Evolutionary conservation across 2,888 invertebrate genomes (phyloP).

Genomic region (Drosophila antonietae): DNA sequence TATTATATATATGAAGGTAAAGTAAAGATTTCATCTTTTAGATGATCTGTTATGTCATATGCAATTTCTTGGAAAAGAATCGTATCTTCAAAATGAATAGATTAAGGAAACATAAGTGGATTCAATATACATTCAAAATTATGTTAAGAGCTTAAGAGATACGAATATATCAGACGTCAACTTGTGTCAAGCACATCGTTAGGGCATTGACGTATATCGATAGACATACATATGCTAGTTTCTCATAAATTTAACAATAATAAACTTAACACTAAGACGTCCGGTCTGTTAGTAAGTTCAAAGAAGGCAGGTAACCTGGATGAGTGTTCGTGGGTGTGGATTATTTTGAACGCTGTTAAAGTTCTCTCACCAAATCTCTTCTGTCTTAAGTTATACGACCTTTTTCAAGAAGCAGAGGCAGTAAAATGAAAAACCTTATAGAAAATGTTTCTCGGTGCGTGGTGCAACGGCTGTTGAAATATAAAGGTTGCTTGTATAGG

Average conservation of each 20-base stretch:
- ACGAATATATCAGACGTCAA: not conserved
- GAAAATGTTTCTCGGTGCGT: slow-evolving; percentile 22
- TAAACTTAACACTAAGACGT: not conserved
- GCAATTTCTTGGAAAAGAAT: not conserved
- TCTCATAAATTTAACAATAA: not conserved
- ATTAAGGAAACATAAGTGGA: not conserved
- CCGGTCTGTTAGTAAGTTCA: not conserved
- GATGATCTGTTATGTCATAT: not conserved
- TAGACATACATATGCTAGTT: not conserved
- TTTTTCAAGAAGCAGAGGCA: slow-evolving; percentile 31
- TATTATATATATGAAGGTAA: not conserved
- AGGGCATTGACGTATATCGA: slow-evolving; percentile 1
- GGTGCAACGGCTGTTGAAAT: slow-evolving; percentile 34
- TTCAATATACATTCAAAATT: not conserved
- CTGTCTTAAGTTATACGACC: slow-evolving; percentile 22
- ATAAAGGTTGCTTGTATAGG: slow-evolving; percentile 22
- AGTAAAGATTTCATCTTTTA: not conserved
- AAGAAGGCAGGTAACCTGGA: not conserved
- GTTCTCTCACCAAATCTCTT: slow-evolving; percentile 1
- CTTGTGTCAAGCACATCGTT: not conserved
- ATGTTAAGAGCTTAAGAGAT: not conserved
- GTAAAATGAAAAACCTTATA: slow-evolving; percentile 32
- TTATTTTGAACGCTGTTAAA: not conserved
- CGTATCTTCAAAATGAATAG: not conserved
- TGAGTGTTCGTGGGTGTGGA: slow-evolving; percentile 10